These are phyloP conservation scores for Thymelicus sylvestris DNA, from an alignment of 2,888 invertebrate genomes.

Conservation along the genomic window DNA sequence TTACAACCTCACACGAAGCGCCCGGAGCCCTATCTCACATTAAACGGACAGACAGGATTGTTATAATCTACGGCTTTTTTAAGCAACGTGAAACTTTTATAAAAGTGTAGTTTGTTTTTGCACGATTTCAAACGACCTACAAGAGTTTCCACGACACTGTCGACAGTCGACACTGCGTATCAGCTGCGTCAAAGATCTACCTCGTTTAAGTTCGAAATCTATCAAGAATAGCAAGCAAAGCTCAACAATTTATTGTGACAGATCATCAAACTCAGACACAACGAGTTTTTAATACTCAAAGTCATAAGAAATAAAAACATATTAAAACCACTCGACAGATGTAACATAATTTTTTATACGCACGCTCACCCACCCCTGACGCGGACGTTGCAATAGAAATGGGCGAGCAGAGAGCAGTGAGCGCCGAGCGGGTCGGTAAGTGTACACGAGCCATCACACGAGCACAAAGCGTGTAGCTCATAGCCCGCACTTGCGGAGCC, in stretches of 20 bases:
- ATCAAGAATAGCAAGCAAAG: too few relatives aligned
- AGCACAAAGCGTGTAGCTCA: conserved; percentile 56
- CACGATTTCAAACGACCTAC: too few relatives aligned
- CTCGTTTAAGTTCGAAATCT: too few relatives aligned
- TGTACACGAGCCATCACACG: conserved; percentile 35
- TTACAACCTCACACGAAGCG: conserved; percentile 63
- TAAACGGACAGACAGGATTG: neutral
- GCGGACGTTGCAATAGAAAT: conserved; percentile 58
- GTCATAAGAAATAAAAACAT: too few relatives aligned
- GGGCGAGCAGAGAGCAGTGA: conserved; percentile 7
- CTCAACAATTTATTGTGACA: too few relatives aligned
- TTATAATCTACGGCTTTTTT: neutral
- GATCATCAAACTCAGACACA: too few relatives aligned
- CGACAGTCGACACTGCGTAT: too few relatives aligned
- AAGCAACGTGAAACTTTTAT: neutral
- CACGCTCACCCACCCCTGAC: conserved; percentile 41
- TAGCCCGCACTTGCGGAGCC: conserved; percentile 64
- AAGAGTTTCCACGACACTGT: too few relatives aligned
- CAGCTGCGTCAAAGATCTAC: too few relatives aligned
- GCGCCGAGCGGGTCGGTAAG: too few relatives aligned
- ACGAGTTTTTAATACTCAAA: too few relatives aligned
- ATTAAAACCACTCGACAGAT: neutral
- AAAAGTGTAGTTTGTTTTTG: too few relatives aligned
- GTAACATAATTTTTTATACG: neutral
- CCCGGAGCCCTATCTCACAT: neutral